Conservation (phyloP, 2,888 invertebrate species). For the Diachrysia chrysitis region DNA sequence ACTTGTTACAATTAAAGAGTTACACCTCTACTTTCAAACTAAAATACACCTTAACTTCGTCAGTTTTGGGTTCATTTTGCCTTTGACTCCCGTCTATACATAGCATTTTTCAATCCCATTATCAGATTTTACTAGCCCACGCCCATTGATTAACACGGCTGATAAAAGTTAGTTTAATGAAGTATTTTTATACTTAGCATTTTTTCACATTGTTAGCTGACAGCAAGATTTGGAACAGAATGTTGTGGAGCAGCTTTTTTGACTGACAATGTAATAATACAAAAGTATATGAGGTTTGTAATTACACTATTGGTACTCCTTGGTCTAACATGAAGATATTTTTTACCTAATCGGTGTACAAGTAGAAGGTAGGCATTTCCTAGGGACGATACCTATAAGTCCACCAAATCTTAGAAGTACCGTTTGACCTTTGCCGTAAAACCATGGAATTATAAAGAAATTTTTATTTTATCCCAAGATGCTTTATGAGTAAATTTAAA, state of each 20-base stretch:
- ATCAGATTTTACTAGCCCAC: conserved; percentile 78
- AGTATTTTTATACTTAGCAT: conserved; percentile 83
- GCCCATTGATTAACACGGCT: conserved; percentile 84
- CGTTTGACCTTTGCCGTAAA: too few species aligned
- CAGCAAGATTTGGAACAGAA: conserved; percentile 63
- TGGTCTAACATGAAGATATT: too few species aligned
- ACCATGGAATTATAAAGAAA: too few species aligned
- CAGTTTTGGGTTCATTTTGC: conserved; percentile 36
- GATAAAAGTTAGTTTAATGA: conserved; percentile 84
- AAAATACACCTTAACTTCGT: conserved; percentile 49
- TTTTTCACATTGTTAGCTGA: conserved; percentile 84
- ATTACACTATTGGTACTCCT: not conserved
- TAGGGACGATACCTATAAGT: too few species aligned
- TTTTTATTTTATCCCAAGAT: too few species aligned
- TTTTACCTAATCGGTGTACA: too few species aligned
- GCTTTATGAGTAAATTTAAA: too few species aligned
- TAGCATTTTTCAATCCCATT: conserved; percentile 60
- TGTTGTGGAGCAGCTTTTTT: conserved; percentile 35
- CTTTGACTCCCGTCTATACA: conserved; percentile 30
- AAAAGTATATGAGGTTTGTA: not conserved
- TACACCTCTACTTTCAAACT: conserved; percentile 18
- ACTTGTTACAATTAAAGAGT: conserved; percentile 53
- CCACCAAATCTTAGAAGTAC: too few species aligned
- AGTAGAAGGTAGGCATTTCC: too few species aligned
- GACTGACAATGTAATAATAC: not conserved